A percentile compares a stretch with the other conserved stretches of the same genome.
Evolutionary conservation across 2,113 vertebrate genomes (phyloP).

Genomic region (Eurystomus gularis): DNA sequence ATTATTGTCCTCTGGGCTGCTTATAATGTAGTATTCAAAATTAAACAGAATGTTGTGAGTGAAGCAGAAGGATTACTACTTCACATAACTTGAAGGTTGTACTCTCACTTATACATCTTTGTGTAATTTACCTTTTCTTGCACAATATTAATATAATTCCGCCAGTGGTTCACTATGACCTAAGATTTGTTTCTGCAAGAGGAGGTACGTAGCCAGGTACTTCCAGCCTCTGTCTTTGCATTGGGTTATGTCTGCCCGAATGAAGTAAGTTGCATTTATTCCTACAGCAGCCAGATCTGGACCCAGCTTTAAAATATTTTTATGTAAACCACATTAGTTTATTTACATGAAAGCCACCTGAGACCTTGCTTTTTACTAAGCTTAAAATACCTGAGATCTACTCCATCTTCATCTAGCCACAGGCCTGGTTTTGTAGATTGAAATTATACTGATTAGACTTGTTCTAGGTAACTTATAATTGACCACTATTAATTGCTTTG

Average conservation of each 20-base stretch:
- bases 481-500: background rate
- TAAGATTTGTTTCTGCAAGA: background rate
- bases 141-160: background rate
- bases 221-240: background rate
- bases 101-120: background rate
- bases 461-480: background rate
- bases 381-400: background rate
- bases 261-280: background rate
- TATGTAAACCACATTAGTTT: background rate
- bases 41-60: background rate
- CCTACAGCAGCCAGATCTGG: background rate
- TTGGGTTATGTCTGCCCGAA: background rate
- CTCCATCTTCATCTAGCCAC: background rate
- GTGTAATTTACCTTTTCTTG: background rate
- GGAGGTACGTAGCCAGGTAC: background rate
- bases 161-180: background rate
- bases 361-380: background rate
- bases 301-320: background rate
- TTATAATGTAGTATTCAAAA: background rate
- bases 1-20: background rate
- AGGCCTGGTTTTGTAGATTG: background rate
- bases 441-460: background rate
- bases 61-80: background rate
- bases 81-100: background rate
- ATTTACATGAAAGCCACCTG: background rate